These are phyloP conservation scores for Operophtera brumata DNA, from an alignment of 2,888 invertebrate species.

Conservation along the genomic window DNA sequence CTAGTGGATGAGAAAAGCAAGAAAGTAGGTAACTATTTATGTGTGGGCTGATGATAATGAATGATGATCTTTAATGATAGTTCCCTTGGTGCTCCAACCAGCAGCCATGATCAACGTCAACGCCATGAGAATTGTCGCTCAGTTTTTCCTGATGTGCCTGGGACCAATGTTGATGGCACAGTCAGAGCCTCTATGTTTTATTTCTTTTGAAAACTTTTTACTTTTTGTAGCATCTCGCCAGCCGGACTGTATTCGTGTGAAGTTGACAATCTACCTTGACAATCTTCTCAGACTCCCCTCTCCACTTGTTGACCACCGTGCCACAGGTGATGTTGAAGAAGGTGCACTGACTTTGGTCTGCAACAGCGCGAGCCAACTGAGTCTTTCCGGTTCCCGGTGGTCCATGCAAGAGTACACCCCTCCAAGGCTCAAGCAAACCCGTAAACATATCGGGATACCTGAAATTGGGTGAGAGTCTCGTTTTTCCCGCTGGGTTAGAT, in stretches of 20 bases:
- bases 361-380: slow-evolving; percentile 92
- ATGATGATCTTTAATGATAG: too few species aligned
- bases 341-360: slow-evolving; percentile 88
- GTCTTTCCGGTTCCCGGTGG: slow-evolving; percentile 93
- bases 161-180: too few species aligned
- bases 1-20: too few species aligned
- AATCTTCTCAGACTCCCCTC: slow-evolving; percentile 97
- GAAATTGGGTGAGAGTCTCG: not conserved
- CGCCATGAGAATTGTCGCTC: too few species aligned
- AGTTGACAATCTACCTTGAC: slow-evolving; percentile 88
- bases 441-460: slow-evolving; percentile 87
- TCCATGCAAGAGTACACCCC: slow-evolving; percentile 84
- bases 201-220: too few species aligned
- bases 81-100: too few species aligned
- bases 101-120: too few species aligned
- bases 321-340: slow-evolving; percentile 96
- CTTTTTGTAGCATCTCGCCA: not conserved
- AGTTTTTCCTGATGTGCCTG: too few species aligned
- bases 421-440: slow-evolving; percentile 89
- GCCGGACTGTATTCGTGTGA: not conserved
- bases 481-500: not conserved
- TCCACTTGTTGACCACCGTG: slow-evolving; percentile 96
- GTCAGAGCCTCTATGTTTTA: too few species aligned
- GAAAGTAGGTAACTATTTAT: too few species aligned
- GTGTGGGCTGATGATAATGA: too few species aligned